These are phyloP conservation scores for Artibeus jamaicensis DNA, from an alignment of 2,797 vertebrate genomes.

Conservation along the genomic window DNA sequence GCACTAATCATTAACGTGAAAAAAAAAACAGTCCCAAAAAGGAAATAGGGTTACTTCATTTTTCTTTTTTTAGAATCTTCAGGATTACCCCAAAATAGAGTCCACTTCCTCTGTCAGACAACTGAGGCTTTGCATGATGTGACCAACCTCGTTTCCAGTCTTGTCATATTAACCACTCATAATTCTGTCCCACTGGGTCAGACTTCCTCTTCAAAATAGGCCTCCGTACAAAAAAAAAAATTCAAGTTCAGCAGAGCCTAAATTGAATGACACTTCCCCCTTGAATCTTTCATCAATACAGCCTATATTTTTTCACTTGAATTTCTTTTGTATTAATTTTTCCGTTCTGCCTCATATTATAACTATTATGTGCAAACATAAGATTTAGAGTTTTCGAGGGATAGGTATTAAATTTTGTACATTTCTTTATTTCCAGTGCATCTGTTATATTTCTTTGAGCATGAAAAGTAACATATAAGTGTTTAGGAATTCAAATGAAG, in stretches of 20 bases:
- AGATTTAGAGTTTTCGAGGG: not conserved
- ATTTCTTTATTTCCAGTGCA: not conserved
- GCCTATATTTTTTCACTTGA: not conserved
- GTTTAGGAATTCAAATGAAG: constrained; percentile 17
- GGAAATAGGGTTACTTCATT: not conserved
- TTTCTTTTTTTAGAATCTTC: not conserved
- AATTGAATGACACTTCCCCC: not conserved
- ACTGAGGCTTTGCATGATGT: not conserved
- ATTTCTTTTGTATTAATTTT: not conserved
- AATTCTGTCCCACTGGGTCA: not conserved
- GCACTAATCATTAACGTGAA: not conserved
- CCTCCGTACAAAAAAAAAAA: not conserved
- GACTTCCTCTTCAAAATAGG: not conserved
- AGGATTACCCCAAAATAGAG: not conserved
- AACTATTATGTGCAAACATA: not conserved
- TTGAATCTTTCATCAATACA: not conserved
- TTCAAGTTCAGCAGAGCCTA: not conserved
- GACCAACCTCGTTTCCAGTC: not conserved
- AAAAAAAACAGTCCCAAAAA: not conserved
- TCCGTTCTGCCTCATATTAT: not conserved
- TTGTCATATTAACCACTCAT: not conserved
- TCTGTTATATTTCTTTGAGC: not conserved
- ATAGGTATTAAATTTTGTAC: not conserved
- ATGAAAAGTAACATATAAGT: not conserved
- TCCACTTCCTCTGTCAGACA: not conserved